Evolutionary conservation across 2,888 invertebrate species (phyloP).

Genomic region (Anoncus sp.): DNA sequence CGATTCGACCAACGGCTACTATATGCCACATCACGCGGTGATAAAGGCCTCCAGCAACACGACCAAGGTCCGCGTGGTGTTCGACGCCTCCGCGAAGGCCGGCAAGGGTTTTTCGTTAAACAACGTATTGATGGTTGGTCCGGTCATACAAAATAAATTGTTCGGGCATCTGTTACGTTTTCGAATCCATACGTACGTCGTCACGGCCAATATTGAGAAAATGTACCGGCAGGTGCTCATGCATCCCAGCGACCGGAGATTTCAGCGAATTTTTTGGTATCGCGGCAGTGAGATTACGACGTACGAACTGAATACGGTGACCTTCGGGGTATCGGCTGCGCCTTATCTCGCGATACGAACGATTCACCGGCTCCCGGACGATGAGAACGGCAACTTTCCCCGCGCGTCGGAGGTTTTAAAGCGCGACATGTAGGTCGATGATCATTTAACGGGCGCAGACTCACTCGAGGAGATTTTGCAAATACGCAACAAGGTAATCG

Average conservation of each 20-base stretch:
- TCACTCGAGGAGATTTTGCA: slow-evolving; percentile 58
- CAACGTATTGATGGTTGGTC: slow-evolving; percentile 27
- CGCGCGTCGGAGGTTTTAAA: slow-evolving; percentile 63
- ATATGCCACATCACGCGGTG: slow-evolving; percentile 54
- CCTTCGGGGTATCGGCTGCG: slow-evolving; percentile 55
- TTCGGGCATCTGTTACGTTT: slow-evolving; percentile 36
- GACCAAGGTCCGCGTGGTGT: slow-evolving; percentile 35
- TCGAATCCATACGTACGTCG: slow-evolving; percentile 45
- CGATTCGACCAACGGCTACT: slow-evolving; percentile 36
- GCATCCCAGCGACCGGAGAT: slow-evolving; percentile 51
- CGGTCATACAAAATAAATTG: slow-evolving; percentile 26
- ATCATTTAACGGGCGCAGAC: slow-evolving; percentile 67
- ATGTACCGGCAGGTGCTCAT: slow-evolving; percentile 53
- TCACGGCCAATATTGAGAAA: slow-evolving; percentile 56
- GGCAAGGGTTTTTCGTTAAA: slow-evolving; percentile 10
- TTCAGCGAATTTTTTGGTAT: slow-evolving; percentile 49
- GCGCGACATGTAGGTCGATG: slow-evolving; percentile 73
- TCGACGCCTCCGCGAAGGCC: slow-evolving; percentile 23
- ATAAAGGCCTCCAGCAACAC: slow-evolving; percentile 40
- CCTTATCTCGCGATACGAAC: slow-evolving; percentile 58
- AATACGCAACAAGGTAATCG: slow-evolving; percentile 62
- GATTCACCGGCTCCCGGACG: slow-evolving; percentile 58
- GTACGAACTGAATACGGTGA: slow-evolving; percentile 50
- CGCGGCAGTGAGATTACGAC: slow-evolving; percentile 14
- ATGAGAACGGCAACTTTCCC: slow-evolving; percentile 49